These are phyloP conservation scores for Selenia dentaria DNA, from an alignment of 2,888 invertebrate species.

Conservation along the genomic window DNA sequence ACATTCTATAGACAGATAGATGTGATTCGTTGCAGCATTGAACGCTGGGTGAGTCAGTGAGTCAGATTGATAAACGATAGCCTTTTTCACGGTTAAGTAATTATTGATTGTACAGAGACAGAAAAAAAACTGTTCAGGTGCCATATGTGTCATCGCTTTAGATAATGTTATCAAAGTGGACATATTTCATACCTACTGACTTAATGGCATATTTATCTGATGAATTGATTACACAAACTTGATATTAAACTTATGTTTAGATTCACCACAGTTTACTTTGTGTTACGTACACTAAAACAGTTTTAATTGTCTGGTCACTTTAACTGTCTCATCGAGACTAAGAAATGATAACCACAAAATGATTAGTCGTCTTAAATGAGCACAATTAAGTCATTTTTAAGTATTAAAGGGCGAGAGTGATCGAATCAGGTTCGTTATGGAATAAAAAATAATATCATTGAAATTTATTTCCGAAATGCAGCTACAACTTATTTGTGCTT, in stretches of 20 bases:
- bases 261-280: too few relatives aligned
- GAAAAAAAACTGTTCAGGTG: neutral
- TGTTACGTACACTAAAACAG: too few relatives aligned
- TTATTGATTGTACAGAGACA: neutral
- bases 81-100: conserved; percentile 1
- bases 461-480: conserved; percentile 13
- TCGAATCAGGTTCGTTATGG: too few relatives aligned
- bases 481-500: conserved; percentile 25
- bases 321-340: too few relatives aligned
- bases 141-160: neutral
- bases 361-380: too few relatives aligned
- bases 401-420: neutral
- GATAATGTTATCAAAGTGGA: neutral
- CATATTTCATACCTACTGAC: too few relatives aligned
- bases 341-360: too few relatives aligned
- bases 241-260: too few relatives aligned
- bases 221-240: too few relatives aligned
- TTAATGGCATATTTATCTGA: too few relatives aligned
- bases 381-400: too few relatives aligned
- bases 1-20: conserved; percentile 41
- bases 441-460: neutral
- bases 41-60: conserved; percentile 34
- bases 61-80: conserved; percentile 22
- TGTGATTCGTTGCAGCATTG: conserved; percentile 30
- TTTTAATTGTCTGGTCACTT: too few relatives aligned